A percentile compares a stretch with the other conserved stretches of the same genome.
Evolutionary conservation across 2,888 invertebrate genomes (phyloP).

Genomic region (Eucriotettix oculatus): DNA sequence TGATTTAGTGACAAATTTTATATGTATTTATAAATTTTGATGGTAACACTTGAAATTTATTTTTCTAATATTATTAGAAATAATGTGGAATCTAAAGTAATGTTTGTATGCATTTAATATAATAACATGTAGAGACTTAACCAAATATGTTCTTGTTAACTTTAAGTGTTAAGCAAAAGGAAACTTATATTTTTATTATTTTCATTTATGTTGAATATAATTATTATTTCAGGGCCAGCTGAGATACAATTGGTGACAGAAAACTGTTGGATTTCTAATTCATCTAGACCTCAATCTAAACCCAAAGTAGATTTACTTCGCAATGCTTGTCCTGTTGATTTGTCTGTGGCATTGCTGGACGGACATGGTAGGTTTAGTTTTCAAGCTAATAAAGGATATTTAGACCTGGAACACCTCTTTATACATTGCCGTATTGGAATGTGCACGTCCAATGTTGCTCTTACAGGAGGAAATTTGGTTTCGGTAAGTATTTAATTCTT

Average conservation of each 20-base stretch:
- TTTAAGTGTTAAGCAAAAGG: no score
- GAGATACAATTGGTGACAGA: slow-evolving; percentile 17
- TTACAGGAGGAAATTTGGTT: slow-evolving; percentile 16
- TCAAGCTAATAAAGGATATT: slow-evolving; percentile 17
- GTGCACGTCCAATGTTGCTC: slow-evolving; percentile 18
- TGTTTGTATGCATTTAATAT: no score
- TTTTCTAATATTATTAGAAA: no score
- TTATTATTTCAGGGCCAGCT: no score
- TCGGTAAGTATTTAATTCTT: background rate
- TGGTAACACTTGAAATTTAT: no score
- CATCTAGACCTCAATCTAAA: slow-evolving; percentile 12
- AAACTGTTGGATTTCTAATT: slow-evolving; percentile 20
- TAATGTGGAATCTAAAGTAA: no score
- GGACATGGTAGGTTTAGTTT: slow-evolving; percentile 14
- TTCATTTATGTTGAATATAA: no score
- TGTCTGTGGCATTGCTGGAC: slow-evolving; percentile 12
- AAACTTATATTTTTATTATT: no score
- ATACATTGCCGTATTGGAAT: slow-evolving; percentile 22
- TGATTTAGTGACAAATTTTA: no score
- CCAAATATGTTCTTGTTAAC: no score
- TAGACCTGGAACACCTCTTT: slow-evolving; percentile 16
- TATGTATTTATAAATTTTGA: no score
- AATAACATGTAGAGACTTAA: no score
- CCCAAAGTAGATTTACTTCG: slow-evolving; percentile 14
- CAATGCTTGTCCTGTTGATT: slow-evolving; percentile 19